Evolutionary conservation across 2,888 invertebrate genomes (phyloP).

Genomic region (Lasioglossum morio): DNA sequence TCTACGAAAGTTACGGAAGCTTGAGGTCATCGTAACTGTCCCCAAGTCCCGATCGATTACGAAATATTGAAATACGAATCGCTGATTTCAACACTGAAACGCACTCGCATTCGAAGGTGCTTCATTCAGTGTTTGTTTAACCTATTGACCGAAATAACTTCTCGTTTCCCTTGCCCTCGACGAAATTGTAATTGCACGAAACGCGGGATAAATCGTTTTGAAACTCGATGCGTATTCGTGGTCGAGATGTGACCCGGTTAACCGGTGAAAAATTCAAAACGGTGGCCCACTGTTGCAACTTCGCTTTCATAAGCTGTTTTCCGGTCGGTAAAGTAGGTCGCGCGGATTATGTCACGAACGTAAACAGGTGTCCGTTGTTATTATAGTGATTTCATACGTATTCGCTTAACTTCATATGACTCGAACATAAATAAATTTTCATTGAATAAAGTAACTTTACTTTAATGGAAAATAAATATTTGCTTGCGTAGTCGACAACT

Average conservation of each 20-base stretch:
- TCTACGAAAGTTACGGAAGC: conserved; percentile 24
- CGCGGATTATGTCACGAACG: neutral
- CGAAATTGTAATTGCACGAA: neutral
- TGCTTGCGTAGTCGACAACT: too few species aligned
- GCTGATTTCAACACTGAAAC: neutral
- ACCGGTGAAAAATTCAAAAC: neutral
- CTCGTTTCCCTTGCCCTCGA: neutral
- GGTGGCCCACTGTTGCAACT: conserved; percentile 2
- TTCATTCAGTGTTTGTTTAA: neutral
- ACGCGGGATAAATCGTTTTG: neutral
- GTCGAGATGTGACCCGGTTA: neutral
- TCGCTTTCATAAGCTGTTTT: neutral
- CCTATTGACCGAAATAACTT: conserved; percentile 1
- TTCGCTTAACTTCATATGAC: too few species aligned
- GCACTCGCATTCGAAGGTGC: neutral
- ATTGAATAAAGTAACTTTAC: too few species aligned
- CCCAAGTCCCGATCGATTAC: neutral
- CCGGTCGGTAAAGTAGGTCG: conserved; percentile 16
- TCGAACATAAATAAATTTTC: too few species aligned
- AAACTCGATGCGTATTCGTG: neutral
- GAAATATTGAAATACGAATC: neutral
- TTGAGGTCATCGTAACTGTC: conserved; percentile 24
- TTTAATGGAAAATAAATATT: too few species aligned
- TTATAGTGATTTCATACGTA: neutral
- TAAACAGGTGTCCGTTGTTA: neutral